Evolutionary conservation across 2,113 vertebrate species (phyloP).

Genomic region (Vulpes vulpes): DNA sequence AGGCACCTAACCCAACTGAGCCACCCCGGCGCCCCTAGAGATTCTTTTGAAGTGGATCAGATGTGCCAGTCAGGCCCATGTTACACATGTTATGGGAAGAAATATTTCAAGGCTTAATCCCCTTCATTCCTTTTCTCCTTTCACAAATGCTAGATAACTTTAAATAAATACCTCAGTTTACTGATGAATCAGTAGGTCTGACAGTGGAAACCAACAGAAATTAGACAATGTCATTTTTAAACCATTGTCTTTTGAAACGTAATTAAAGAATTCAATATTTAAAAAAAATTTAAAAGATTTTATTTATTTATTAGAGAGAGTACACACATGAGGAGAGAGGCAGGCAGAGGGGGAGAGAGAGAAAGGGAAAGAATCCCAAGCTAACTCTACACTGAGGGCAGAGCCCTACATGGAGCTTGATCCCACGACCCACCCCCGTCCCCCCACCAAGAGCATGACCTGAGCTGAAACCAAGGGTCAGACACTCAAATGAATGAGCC

Average conservation of each 20-base stretch:
- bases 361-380: not conserved
- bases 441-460: not conserved
- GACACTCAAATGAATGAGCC: not conserved
- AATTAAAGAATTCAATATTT: constrained; percentile 43
- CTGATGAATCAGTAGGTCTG: not conserved
- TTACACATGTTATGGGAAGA: not conserved
- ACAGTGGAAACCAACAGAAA: constrained; percentile 9
- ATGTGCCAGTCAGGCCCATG: not conserved
- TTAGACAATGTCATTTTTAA: not conserved
- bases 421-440: not conserved
- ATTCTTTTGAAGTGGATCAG: not conserved
- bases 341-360: not conserved
- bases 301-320: not conserved
- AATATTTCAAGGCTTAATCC: constrained; percentile 18
- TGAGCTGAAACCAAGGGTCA: not conserved
- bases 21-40: not conserved
- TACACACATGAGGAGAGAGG: not conserved
- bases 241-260: not conserved
- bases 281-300: not conserved
- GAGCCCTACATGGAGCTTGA: not conserved
- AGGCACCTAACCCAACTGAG: too few species aligned
- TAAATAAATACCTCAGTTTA: constrained; percentile 22
- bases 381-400: not conserved
- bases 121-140: not conserved
- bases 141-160: not conserved